Conservation (phyloP, 1,140 invertebrate species). For the Augochlora pura region DNA sequence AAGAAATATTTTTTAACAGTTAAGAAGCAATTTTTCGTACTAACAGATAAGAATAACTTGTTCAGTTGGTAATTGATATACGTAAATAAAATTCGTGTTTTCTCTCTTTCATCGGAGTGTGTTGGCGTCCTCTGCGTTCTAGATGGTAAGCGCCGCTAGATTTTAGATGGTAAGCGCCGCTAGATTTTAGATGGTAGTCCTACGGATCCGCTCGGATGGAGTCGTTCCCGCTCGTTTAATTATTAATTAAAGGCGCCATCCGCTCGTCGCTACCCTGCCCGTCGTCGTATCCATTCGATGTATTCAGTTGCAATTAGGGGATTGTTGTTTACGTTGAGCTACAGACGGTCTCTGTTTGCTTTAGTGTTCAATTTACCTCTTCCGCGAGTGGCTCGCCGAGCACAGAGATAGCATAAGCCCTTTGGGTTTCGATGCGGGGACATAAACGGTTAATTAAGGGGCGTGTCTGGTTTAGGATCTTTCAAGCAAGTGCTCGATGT, state of each 20-base stretch:
- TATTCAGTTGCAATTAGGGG: constrained; percentile 2
- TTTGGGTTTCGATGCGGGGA: constrained; percentile 9
- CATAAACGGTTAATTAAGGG: not conserved
- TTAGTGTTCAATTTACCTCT: constrained; percentile 39
- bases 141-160: no score
- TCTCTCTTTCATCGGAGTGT: constrained; percentile 18
- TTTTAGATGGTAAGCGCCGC: no score
- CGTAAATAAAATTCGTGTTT: constrained; percentile 30
- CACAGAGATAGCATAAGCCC: constrained; percentile 80
- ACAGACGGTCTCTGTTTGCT: constrained; percentile 6
- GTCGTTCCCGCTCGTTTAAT: not conserved
- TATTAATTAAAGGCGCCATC: constrained; percentile 8
- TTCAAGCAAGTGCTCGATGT: not conserved
- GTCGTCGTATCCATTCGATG: not conserved
- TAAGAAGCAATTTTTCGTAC: constrained; percentile 22
- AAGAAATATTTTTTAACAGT: constrained; percentile 57
- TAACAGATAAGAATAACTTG: not conserved
- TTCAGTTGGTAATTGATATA: not conserved
- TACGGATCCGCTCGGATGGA: not conserved
- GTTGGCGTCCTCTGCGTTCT: not conserved
- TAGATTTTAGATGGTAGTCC: not conserved
- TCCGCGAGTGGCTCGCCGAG: constrained; percentile 70
- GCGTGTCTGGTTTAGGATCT: not conserved
- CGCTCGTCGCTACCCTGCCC: not conserved
- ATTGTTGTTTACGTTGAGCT: constrained; percentile 16